Base-by-base conservation (phyloP, 2,888 invertebrate species). In the Electrophaes corylata region DNA sequence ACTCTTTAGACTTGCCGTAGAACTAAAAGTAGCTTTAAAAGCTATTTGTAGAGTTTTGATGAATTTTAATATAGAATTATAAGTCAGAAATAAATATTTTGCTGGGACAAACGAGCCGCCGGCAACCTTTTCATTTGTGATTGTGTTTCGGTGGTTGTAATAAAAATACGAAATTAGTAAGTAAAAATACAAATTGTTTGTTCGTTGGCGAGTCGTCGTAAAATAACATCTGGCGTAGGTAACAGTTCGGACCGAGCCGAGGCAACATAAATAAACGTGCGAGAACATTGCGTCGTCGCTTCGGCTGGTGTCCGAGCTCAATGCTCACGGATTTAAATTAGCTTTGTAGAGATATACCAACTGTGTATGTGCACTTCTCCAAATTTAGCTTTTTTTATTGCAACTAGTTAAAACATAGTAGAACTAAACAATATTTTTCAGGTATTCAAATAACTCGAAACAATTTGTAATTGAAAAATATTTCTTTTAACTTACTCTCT, bases 181-280 rank as follows among this genome's bases (percentile, higher is more conserved):
- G 73, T 71, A 72, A 80, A 76, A 79, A 71, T 69, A 73, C 57
- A 72, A 76, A 78, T 79, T 81, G 85, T 84, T 87, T 84, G 81
- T 84, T 83, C 78, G 73, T 76, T 77, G 81, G 81, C 73, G 75
- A 81, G 81, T 79, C 81, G 86, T 87, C 87, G 84, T 89, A 86
- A 88, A 87, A 82, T 81, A 88, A 86, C 90, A 90, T 90, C 87
- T 91, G 89, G 88, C 81, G 84, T 82, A 86, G 86, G 88, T 83
- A 86, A 82, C 77, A 81, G 77, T 84, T 84, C 84, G 85, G 86
- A 84, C 85, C 84, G 82, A 84, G 83, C 26, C 83, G 83, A 86
- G 84, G 84, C 83, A 86, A 88, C 87, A 86, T 87, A 90, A 90
- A 91, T 89, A 90, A 90, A 88, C 86, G 82, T 78, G 78, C 80